Evolutionary conservation across 2,113 vertebrate species (phyloP), one percentile per base, ranked within the genome.

Genomic region (Chamaetylas fuelleborni): DNA sequence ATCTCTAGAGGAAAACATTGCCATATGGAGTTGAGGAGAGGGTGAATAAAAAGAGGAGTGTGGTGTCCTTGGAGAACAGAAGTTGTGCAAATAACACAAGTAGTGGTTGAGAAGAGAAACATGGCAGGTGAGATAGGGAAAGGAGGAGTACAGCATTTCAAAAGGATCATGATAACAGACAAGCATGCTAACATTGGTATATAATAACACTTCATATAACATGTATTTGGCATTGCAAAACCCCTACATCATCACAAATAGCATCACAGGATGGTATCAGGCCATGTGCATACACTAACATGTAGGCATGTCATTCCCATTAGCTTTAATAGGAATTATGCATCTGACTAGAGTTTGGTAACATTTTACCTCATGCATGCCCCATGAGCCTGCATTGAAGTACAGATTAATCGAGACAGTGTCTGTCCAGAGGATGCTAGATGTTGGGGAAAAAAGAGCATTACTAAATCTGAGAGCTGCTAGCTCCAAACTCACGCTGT

Each of bases 11-110:
- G 65, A 83, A 70, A 54, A 15, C 2, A 6, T 20, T 77, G 20
- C 26, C 43, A 24, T 20, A 14, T 17, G 14, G 31, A 90, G 9
- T 5, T 70, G 33, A 83, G 36, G 14, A 81, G 19, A 66, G 12
- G 7, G 26, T 1, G 1, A 54, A 31, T 71, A 61, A 84, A 64
- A 85, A 74, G 31, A 58, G 14, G 11, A 88, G 9, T 0, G 0
- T n/a, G 28, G 29, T 0, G 0, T 42, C 29, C 38, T 65, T 53
- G 64, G 23, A 81, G 26, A 74, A 34, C 16, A 28, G 38, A 60
- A 11, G 26, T 16, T 60, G 43, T 22, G n/a, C 34, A 74, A 64
- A 56, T 60, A 58, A 70, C 61, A 62, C 40, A 71, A 14, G n/a
- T 38, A 2, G 0, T 43, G 43, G 60, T 0, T 74, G 34, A 67